Conservation (phyloP, 2,113 vertebrate genomes). For the Raja brachyura region DNA sequence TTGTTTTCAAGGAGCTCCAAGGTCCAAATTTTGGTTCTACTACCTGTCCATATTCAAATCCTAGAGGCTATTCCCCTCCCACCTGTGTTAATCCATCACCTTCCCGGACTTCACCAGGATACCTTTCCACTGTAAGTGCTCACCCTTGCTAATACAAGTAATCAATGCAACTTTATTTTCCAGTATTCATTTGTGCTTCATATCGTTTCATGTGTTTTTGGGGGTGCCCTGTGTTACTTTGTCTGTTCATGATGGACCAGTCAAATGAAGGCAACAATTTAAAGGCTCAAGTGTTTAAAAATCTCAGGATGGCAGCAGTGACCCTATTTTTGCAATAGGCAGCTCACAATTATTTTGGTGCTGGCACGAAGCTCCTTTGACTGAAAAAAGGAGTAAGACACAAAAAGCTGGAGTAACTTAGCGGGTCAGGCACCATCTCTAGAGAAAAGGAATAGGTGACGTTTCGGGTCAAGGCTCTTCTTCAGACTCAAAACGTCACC, state of each 20-base stretch:
- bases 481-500: too few species aligned
- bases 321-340: not conserved
- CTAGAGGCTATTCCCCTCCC: slow-evolving; percentile 1
- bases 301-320: not conserved
- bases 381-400: not conserved
- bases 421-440: too few species aligned
- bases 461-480: too few species aligned
- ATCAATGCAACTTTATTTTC: not conserved
- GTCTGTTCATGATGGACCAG: not conserved
- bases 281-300: not conserved
- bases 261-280: not conserved
- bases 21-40: slow-evolving; percentile 52
- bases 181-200: not conserved
- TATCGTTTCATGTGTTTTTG: not conserved
- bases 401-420: too few species aligned
- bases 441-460: too few species aligned
- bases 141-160: not conserved
- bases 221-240: not conserved
- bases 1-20: slow-evolving; percentile 61
- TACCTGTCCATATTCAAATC: slow-evolving; percentile 42
- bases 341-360: not conserved
- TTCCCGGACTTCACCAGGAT: slow-evolving; percentile 44
- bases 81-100: slow-evolving; percentile 41
- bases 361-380: not conserved
- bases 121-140: slow-evolving; percentile 48